These are phyloP conservation scores for Hydrozoanthus tunicans DNA, from an alignment of 64 coral and sea anemone species.

Conservation along the genomic window DNA sequence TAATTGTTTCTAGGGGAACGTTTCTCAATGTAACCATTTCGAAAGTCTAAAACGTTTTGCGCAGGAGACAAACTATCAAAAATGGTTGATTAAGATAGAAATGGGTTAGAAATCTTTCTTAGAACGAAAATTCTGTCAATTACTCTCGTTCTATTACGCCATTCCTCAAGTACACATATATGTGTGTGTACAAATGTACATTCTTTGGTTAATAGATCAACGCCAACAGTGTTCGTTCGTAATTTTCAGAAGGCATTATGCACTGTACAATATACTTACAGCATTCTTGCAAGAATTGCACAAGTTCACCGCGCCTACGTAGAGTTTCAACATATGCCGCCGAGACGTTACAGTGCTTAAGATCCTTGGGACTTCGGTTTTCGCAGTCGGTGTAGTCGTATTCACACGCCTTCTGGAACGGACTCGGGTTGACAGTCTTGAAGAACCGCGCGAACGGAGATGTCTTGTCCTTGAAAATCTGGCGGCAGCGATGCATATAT, in stretches of 20 bases:
- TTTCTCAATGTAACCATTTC: no score
- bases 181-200: no score
- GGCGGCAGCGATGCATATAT: slow-evolving; percentile 44
- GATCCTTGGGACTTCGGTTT: slow-evolving; percentile 63
- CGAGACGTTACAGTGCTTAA: slow-evolving; percentile 88
- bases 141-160: no score
- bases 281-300: slow-evolving; percentile 85
- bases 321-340: slow-evolving; percentile 88
- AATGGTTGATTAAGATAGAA: no score
- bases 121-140: no score
- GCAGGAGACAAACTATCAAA: no score
- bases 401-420: slow-evolving; percentile 82
- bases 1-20: no score
- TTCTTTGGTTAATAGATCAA: no score
- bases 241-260: not conserved
- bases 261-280: slow-evolving; percentile 53
- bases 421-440: slow-evolving; percentile 74
- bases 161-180: no score
- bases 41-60: no score
- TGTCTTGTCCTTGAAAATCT: slow-evolving; percentile 74
- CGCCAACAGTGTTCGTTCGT: not conserved
- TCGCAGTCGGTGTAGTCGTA: slow-evolving; percentile 81
- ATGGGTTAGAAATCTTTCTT: no score
- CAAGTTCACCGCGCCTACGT: slow-evolving; percentile 80
- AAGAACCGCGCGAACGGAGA: slow-evolving; percentile 82